Evolutionary conservation across 2,888 invertebrate genomes (phyloP), one percentile per base, ranked within the genome.

Genomic region (Teinopalpus imperialis): DNA sequence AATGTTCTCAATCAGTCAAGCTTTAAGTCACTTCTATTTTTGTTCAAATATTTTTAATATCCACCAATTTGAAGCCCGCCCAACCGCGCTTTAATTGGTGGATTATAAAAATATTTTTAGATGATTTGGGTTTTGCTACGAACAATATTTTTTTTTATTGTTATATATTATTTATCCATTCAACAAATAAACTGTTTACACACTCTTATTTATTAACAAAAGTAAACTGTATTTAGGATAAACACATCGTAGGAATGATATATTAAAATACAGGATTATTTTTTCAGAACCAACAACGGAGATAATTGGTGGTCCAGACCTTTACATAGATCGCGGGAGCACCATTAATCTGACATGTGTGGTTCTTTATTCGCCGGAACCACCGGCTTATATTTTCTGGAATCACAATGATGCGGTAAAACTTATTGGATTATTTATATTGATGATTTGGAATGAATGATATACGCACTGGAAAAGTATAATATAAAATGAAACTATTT

Each of bases 291-390:
- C 97, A 48, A 94, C 95, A 63, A 97, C 97, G 53, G 95, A 96
- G 85, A 97, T 97, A 64, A 93, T 96, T 59, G 97, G 97, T 46
- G 96, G 95, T 46, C 97, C 97, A 30, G 97, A 97, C 81, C 90
- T 97, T 61, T 97, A 95, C 90, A 97, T 97, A 72, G 97, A 97
- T 87, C 92, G 95, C 57, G 97, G 97, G 45, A 97, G 96, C 78
- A 97, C 97, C 63, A 97, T 97, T 82, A 97, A 97, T 90, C 90
- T 97, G 63, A 97, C 97, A 52, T 97, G 97, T 83, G 94, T 97
- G 66, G 96, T 97, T 60, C 90, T 94, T 51, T 95, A 95, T 77
- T 97, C 96, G 65, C 97, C 97, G 12, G 97, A 97, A 75, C 96
- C 97, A 49, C 97, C 97, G 27, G 96, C 96, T 45, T 97, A 95